Base-by-base conservation (phyloP, 2,888 invertebrate species). In the Caenorhabditis auriculariae region DNA sequence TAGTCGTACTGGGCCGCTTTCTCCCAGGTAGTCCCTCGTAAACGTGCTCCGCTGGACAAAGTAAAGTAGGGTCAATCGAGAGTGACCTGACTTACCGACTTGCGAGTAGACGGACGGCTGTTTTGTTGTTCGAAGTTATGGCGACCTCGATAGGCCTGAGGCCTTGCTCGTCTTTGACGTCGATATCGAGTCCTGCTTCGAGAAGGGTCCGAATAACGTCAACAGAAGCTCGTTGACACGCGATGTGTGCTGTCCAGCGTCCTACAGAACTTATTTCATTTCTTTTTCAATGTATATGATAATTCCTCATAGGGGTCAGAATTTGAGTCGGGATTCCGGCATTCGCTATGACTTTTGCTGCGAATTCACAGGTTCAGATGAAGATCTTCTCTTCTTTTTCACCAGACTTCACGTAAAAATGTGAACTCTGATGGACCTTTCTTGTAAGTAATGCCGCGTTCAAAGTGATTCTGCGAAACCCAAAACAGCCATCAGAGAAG, bases 121-220 rank as follows among this genome's bases (percentile, higher is more conserved):
- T 23, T 44, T 9, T 24, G 7, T 44, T 21, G 7, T 44, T 44
- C 24, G 12, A 17, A n/a, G n/a, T n/a, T n/a, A 59, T 52, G 28
- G 51, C 47, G 5, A 44, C 38, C 42, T 59, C 59, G 3, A 59
- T 59, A 23, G 59, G 54, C 23, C 52, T 21, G 21, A 54, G 43
- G n/a, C 59, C 59, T 3, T 47, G 35, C 38, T 15, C n/a, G 37
- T 59, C 59, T 28, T 45, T 54, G 27, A 54, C 54, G 21, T 59
- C 54, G 37, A 59, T 48, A 17, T 41, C 47, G 44, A 54, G 44
- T n/a, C 59, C 59, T 15, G 37, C 43, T 27, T 53, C 53, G 3
- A 58, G 32, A 24, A 58, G 21, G 5, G 44, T 21, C 15, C 53
- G 53, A 32, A 58, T 47, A 21, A 58, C 48, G 2, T 47, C 29